These are phyloP conservation scores for Syrrhaptes paradoxus DNA, from an alignment of 2,113 vertebrate genomes.

Conservation along the genomic window DNA sequence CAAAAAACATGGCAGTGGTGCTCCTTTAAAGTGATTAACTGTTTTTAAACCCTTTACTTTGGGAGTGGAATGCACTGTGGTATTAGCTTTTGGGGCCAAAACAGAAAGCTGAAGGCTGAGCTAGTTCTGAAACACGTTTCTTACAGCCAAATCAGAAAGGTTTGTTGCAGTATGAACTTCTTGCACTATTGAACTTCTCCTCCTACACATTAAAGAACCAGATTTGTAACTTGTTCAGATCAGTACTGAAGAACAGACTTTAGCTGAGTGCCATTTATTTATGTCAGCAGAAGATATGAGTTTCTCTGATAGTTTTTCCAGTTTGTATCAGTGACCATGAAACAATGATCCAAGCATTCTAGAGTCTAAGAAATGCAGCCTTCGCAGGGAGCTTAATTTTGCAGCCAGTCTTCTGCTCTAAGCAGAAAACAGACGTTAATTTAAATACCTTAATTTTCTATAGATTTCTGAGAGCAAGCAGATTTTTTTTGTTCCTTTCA, in stretches of 20 bases:
- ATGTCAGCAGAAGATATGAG: background rate
- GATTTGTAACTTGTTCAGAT: background rate
- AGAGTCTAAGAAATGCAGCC: background rate
- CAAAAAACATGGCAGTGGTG: background rate
- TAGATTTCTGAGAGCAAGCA: background rate
- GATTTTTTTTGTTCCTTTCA: background rate
- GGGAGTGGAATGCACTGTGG: background rate
- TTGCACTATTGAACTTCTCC: slow-evolving; percentile 9
- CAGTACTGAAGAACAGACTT: background rate
- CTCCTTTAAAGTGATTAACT: slow-evolving; percentile 30
- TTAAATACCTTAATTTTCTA: background rate
- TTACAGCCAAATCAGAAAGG: background rate
- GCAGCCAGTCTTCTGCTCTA: background rate
- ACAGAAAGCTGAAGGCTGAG: background rate
- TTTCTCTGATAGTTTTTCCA: background rate
- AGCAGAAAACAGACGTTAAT: background rate
- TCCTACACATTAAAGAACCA: background rate
- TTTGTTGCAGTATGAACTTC: background rate
- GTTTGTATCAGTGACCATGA: background rate
- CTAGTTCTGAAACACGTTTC: background rate
- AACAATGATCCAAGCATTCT: background rate
- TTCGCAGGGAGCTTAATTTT: background rate
- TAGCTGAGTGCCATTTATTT: background rate
- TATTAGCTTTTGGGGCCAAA: background rate
- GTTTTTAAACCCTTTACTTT: background rate